Conservation (phyloP, 2,797 vertebrate genomes). For the Enteromius unitaeniatus region DNA sequence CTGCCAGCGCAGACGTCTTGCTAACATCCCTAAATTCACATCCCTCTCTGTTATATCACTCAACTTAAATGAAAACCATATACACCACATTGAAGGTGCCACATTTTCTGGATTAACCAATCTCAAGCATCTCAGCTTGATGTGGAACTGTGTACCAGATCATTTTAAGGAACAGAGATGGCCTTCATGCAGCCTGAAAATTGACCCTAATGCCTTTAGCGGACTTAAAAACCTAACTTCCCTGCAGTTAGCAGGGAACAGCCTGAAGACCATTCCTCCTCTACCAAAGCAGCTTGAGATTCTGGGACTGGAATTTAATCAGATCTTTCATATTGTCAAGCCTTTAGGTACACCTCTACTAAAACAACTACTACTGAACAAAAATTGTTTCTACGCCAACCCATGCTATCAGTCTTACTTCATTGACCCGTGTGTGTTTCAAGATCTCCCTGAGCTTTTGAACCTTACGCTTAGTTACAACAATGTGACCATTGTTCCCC, state of each 20-base stretch:
- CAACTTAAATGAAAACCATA: slow-evolving; percentile 74
- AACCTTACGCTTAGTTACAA: slow-evolving; percentile 80
- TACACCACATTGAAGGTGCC: slow-evolving; percentile 64
- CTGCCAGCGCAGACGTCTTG: slow-evolving; percentile 75
- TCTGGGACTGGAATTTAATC: slow-evolving; percentile 79
- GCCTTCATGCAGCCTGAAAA: slow-evolving; percentile 73
- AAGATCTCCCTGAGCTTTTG: slow-evolving; percentile 72
- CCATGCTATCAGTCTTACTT: slow-evolving; percentile 74
- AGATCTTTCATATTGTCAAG: slow-evolving; percentile 72
- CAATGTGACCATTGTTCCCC: slow-evolving; percentile 80
- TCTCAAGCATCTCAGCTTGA: slow-evolving; percentile 77
- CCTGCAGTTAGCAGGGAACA: slow-evolving; percentile 81
- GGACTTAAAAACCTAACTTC: slow-evolving; percentile 68
- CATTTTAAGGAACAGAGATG: slow-evolving; percentile 62
- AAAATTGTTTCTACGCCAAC: slow-evolving; percentile 86
- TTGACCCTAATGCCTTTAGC: slow-evolving; percentile 76
- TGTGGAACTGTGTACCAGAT: slow-evolving; percentile 78
- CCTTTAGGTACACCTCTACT: slow-evolving; percentile 72
- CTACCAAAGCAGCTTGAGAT: slow-evolving; percentile 75
- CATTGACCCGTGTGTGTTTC: slow-evolving; percentile 75
- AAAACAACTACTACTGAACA: slow-evolving; percentile 70
- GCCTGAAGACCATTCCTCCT: slow-evolving; percentile 77
- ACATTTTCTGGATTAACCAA: slow-evolving; percentile 74
- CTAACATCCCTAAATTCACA: slow-evolving; percentile 70
- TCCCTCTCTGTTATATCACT: slow-evolving; percentile 70